Percentiles rank a stretch among this genome's conserved stretches.
These are phyloP conservation scores for Antheraea assamensis DNA, from an alignment of 2,888 invertebrate species.

Conservation along the genomic window DNA sequence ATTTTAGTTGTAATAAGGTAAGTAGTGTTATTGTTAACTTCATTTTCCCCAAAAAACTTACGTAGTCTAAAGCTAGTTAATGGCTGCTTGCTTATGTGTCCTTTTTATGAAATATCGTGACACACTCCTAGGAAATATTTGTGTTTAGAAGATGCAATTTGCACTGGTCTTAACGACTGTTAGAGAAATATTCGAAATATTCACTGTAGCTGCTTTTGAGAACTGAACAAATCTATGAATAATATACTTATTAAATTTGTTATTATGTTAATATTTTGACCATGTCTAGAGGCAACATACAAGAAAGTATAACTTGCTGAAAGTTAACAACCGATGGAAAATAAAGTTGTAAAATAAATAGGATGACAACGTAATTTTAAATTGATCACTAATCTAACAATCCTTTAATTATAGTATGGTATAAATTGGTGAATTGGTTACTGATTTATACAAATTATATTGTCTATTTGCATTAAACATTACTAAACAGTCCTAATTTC, in stretches of 20 bases:
- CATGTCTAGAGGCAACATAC: background rate
- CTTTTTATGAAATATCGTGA: background rate
- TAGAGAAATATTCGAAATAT: background rate
- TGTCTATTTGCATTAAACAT: background rate
- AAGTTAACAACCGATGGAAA: too few species aligned
- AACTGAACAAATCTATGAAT: background rate
- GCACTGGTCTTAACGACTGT: background rate
- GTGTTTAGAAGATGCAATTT: background rate
- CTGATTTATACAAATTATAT: background rate
- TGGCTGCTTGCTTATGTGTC: background rate
- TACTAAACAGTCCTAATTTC: background rate
- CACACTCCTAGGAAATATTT: background rate
- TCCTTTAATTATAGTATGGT: too few species aligned
- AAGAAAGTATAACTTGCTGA: background rate
- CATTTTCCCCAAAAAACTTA: background rate
- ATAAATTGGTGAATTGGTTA: too few species aligned
- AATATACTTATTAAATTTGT: background rate
- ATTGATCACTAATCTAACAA: too few species aligned
- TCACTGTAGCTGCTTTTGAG: background rate
- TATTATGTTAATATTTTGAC: background rate
- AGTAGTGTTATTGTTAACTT: constrained; percentile 1
- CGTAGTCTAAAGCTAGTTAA: background rate
- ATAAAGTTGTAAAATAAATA: too few species aligned
- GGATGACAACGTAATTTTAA: too few species aligned
- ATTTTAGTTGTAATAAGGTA: background rate